These are phyloP conservation scores for Myotis davidii DNA, from an alignment of 2,113 vertebrate species.

Conservation along the genomic window DNA sequence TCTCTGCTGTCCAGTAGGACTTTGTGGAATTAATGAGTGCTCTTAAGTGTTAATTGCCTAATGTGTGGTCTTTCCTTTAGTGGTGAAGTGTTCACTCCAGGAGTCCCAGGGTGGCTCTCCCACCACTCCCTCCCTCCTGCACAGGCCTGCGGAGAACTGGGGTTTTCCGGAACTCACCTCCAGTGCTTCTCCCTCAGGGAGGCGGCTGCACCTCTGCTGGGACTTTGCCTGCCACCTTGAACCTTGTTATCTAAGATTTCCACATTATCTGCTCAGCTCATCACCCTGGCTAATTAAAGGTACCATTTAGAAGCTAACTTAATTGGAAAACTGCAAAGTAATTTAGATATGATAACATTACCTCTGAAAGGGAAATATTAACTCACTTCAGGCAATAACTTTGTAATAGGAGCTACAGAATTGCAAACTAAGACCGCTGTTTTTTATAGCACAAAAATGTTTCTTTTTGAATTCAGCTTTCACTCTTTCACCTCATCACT, in stretches of 20 bases:
- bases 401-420: slow-evolving; percentile 10
- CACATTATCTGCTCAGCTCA: slow-evolving; percentile 16
- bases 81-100: not conserved
- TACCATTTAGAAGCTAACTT: slow-evolving; percentile 75
- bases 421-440: not conserved
- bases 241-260: not conserved
- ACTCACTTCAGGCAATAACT: slow-evolving; percentile 37
- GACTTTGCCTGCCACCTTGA: slow-evolving; percentile 59
- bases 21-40: not conserved
- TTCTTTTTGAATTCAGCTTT: slow-evolving; percentile 29
- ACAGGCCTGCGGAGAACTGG: not conserved
- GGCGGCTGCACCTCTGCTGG: not conserved
- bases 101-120: not conserved
- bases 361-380: slow-evolving; percentile 74
- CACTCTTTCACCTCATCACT: not conserved
- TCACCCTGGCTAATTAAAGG: slow-evolving; percentile 58
- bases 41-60: not conserved
- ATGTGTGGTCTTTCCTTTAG: not conserved
- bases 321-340: slow-evolving; percentile 75
- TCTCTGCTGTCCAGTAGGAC: not conserved
- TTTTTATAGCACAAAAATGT: not conserved
- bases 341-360: slow-evolving; percentile 67
- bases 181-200: not conserved
- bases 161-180: not conserved
- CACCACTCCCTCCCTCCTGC: not conserved